A percentile compares a stretch with the other conserved stretches of the same genome.
Evolutionary conservation across 2,113 vertebrate species (phyloP).

Genomic region (Arizona elegans): DNA sequence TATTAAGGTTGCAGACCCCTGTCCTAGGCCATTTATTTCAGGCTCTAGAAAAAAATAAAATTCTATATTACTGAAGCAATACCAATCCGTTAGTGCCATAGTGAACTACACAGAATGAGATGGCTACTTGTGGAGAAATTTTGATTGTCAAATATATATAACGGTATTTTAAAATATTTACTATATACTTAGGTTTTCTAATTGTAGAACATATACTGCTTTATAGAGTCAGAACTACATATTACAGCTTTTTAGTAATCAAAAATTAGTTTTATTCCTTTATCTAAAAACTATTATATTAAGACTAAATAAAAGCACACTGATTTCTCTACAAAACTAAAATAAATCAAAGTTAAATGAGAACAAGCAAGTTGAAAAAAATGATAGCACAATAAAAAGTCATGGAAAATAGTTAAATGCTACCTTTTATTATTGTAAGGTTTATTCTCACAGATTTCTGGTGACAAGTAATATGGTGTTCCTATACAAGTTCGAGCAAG

Average conservation of each 20-base stretch:
- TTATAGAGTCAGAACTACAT: not conserved
- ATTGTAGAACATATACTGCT: not conserved
- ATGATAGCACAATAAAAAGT: not conserved
- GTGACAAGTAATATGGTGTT: conserved; percentile 95
- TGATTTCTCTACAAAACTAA: not conserved
- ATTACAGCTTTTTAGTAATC: not conserved
- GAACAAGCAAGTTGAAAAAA: not conserved
- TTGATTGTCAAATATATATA: not conserved
- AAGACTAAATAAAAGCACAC: not conserved
- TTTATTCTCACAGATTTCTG: conserved; percentile 98
- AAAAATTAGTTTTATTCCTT: not conserved
- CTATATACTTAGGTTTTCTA: not conserved
- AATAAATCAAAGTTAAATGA: not conserved
- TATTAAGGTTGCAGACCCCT: too few species aligned
- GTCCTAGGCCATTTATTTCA: not conserved
- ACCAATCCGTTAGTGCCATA: not conserved
- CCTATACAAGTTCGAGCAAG: conserved; percentile 96
- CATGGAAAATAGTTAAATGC: not conserved
- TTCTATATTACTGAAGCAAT: not conserved
- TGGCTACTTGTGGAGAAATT: not conserved
- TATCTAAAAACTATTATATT: not conserved
- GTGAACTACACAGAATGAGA: not conserved
- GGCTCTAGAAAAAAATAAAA: not conserved
- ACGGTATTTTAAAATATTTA: not conserved
- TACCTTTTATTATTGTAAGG: conserved; percentile 99